Percentiles rank a stretch among this genome's conserved stretches.
phyloP scores from a whole-genome alignment of 2,113 vertebrate genomes.

The Eretmochelys imbricata region DNA sequence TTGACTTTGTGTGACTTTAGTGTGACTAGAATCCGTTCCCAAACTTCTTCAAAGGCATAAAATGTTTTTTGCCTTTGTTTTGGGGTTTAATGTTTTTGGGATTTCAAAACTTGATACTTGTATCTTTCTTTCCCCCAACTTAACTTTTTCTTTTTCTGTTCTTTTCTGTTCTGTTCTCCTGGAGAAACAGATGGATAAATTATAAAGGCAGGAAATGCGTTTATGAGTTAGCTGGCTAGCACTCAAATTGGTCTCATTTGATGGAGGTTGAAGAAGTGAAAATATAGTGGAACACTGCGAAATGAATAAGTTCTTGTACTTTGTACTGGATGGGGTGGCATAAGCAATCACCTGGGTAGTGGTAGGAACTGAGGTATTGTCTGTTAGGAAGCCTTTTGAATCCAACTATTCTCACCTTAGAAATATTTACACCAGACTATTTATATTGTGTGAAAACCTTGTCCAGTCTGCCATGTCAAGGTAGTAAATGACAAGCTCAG shows the following conservation, averaged over 20 bases:
- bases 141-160: neutral
- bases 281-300: neutral
- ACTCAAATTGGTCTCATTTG: slow-evolving; percentile 8
- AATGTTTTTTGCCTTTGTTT: neutral
- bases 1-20: neutral
- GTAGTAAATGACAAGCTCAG: neutral
- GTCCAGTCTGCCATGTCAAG: neutral
- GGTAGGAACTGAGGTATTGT: neutral
- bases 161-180: neutral
- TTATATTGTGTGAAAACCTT: neutral
- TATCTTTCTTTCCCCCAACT: neutral
- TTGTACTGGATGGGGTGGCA: neutral
- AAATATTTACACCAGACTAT: neutral
- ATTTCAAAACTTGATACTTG: neutral
- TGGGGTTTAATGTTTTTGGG: neutral
- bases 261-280: neutral
- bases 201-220: neutral
- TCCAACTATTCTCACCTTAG: neutral
- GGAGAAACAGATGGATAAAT: slow-evolving; percentile 23
- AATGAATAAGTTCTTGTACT: neutral
- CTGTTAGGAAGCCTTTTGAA: neutral
- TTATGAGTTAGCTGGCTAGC: slow-evolving; percentile 9
- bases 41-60: neutral
- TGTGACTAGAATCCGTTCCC: neutral
- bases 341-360: neutral